These are phyloP conservation scores for Pelagia noctiluca DNA, from an alignment of 30 jellyfish, hydroid and myxozoan species.

Conservation along the genomic window DNA sequence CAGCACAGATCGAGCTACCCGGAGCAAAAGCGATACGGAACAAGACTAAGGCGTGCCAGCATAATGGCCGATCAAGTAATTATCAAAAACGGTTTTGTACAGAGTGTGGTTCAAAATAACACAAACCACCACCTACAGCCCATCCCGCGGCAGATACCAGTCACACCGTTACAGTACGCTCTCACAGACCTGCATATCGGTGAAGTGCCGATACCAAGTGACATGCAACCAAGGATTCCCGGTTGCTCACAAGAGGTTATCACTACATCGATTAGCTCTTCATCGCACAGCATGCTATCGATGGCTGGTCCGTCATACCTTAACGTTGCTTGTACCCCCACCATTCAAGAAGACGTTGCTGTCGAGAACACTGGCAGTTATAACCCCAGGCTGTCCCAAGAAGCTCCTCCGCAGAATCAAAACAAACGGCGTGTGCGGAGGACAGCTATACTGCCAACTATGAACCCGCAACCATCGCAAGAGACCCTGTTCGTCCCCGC, in stretches of 20 bases:
- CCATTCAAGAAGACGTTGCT: slow-evolving; percentile 81
- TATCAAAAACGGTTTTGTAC: slow-evolving; percentile 81
- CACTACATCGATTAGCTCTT: slow-evolving; percentile 50
- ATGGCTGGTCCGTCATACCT: slow-evolving; percentile 52
- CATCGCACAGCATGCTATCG: slow-evolving; percentile 50
- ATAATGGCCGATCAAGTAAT: slow-evolving; percentile 94
- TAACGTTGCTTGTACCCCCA: slow-evolving; percentile 60
- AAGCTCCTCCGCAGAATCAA: slow-evolving; percentile 52
- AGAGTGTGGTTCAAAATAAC: slow-evolving; percentile 59
- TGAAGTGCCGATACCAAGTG: slow-evolving; percentile 83
- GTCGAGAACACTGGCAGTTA: slow-evolving; percentile 80
- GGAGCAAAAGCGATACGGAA: slow-evolving; percentile 82
- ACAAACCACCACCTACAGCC: slow-evolving; percentile 70
- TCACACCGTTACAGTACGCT: slow-evolving; percentile 92
- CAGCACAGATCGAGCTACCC: slow-evolving; percentile 98
- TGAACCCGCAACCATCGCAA: slow-evolving; percentile 62
- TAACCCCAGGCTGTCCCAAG: slow-evolving; percentile 38
- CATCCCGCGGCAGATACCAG: slow-evolving; percentile 76
- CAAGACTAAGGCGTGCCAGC: slow-evolving; percentile 93
- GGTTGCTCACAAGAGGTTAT: slow-evolving; percentile 85
- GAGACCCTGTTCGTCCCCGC: slow-evolving; percentile 97
- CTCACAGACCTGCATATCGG: slow-evolving; percentile 92
- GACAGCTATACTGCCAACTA: slow-evolving; percentile 76
- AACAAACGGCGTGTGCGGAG: slow-evolving; percentile 88
- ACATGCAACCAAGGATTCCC: slow-evolving; percentile 61